Evolutionary conservation across 2,113 vertebrate species (phyloP).

Genomic region (Synodontis membranacea): DNA sequence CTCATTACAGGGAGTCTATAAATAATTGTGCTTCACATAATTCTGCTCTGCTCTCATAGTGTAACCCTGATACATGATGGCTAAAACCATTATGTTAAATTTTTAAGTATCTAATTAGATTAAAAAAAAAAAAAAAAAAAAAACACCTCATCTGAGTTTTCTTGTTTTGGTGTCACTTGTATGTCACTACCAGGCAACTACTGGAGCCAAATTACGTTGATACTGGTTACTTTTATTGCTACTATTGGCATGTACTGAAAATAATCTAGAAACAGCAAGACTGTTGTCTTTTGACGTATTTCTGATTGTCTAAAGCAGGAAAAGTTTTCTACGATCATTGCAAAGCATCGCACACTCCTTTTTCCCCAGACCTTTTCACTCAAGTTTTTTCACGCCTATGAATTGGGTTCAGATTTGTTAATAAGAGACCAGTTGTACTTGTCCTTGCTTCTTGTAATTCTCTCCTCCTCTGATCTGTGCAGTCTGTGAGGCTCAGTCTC

Average conservation of each 20-base stretch:
- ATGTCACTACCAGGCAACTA: background rate
- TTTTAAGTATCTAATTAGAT: background rate
- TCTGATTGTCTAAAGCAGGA: conserved; percentile 66
- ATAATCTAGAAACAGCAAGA: conserved; percentile 12
- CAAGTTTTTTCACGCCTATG: background rate
- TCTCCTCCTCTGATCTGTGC: conserved; percentile 13
- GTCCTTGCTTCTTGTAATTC: conserved; percentile 37
- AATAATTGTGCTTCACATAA: background rate
- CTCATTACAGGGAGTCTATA: background rate
- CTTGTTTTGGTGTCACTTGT: background rate
- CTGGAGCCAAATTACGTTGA: background rate
- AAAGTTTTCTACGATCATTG: background rate
- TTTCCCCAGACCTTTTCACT: background rate
- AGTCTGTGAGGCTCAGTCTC: conserved; percentile 51
- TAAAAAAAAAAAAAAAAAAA: background rate
- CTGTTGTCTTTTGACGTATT: conserved; percentile 32
- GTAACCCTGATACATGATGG: background rate
- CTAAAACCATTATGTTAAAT: background rate
- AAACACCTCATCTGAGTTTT: background rate
- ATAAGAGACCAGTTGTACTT: background rate
- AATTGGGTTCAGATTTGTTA: background rate
- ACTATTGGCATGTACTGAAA: conserved; percentile 8
- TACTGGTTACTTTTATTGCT: background rate
- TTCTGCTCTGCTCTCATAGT: background rate
- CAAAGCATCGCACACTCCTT: background rate